A percentile compares a stretch with the other conserved stretches of the same genome.
Evolutionary conservation across 1,140 invertebrate species (phyloP).

Genomic region (Euwallacea fornicatus): DNA sequence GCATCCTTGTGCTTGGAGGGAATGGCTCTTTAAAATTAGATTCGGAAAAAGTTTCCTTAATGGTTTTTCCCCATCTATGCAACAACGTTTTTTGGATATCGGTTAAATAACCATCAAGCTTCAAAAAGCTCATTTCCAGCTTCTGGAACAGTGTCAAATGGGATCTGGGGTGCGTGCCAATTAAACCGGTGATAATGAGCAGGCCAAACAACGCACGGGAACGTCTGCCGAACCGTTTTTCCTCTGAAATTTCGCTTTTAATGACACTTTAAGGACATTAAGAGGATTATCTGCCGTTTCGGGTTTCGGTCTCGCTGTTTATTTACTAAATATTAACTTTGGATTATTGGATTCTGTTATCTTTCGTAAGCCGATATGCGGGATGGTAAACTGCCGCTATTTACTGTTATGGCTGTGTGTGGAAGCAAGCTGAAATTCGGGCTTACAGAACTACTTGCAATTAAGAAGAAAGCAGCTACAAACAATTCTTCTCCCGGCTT

Average conservation of each 20-base stretch:
- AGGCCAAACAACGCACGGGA: conserved; percentile 27
- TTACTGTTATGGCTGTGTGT: conserved; percentile 11
- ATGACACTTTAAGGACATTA: conserved; percentile 31
- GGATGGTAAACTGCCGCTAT: conserved; percentile 13
- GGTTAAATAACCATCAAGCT: neutral
- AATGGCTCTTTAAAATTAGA: conserved; percentile 32
- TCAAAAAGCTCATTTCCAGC: neutral
- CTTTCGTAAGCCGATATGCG: conserved; percentile 21
- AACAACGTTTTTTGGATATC: neutral
- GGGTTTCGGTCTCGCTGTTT: conserved; percentile 34
- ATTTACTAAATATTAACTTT: conserved; percentile 38
- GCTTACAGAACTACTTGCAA: too few relatives aligned
- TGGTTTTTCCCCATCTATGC: conserved; percentile 17
- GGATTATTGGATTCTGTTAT: conserved; percentile 33
- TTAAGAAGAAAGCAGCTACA: too few relatives aligned
- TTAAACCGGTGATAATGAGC: conserved; percentile 30
- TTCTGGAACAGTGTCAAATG: conserved; percentile 16
- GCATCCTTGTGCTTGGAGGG: conserved; percentile 36
- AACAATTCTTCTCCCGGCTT: too few relatives aligned
- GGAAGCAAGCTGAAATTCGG: too few relatives aligned
- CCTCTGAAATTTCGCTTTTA: conserved; percentile 29
- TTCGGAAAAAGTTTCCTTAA: conserved; percentile 24
- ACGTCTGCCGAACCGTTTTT: conserved; percentile 28
- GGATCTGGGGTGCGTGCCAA: conserved; percentile 23
- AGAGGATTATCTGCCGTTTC: conserved; percentile 30